Percentiles rank a stretch among this genome's conserved stretches.
phyloP scores from a whole-genome alignment of 2,888 invertebrate species.

The Venusia cambrica region DNA sequence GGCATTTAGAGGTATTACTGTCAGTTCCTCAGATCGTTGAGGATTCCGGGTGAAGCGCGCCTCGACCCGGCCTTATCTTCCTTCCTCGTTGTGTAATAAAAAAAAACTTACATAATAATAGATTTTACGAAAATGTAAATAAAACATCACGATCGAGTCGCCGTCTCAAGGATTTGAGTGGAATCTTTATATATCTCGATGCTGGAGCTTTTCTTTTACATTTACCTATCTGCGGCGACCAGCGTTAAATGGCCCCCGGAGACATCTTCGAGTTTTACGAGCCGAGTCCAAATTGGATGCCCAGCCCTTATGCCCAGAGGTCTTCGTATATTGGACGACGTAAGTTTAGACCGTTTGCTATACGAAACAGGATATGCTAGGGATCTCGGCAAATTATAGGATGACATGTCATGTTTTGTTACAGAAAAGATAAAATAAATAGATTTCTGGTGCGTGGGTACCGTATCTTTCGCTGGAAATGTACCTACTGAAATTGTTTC shows the following conservation, averaged over 20 bases:
- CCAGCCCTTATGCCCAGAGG: constrained; percentile 24
- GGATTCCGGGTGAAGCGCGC: too few relatives aligned
- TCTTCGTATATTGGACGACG: constrained; percentile 22
- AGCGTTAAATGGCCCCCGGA: constrained; percentile 32
- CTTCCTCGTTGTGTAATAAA: too few relatives aligned
- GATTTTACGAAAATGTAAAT: too few relatives aligned
- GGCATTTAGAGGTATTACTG: too few relatives aligned
- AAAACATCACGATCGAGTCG: constrained; percentile 13
- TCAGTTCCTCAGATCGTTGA: too few relatives aligned
- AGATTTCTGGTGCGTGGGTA: constrained; percentile 25
- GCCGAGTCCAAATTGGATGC: constrained; percentile 30
- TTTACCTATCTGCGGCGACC: constrained; percentile 33
- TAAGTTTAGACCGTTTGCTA: constrained; percentile 27
- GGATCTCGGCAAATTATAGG: constrained; percentile 34
- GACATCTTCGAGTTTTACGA: constrained; percentile 29
- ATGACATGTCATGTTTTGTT: constrained; percentile 35
- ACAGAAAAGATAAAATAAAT: constrained; percentile 32
- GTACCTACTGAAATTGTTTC: constrained; percentile 22
- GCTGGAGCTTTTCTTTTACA: constrained; percentile 30
- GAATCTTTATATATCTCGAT: constrained; percentile 29
- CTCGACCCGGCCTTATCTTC: too few relatives aligned
- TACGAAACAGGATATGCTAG: constrained; percentile 28
- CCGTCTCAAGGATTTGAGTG: constrained; percentile 12
- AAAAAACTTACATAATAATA: too few relatives aligned
- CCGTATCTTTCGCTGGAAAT: constrained; percentile 24